A percentile compares a stretch with the other conserved stretches of the same genome.
Evolutionary conservation across 2,888 invertebrate species (phyloP).

Genomic region (Aphidoletes aphidimyza): DNA sequence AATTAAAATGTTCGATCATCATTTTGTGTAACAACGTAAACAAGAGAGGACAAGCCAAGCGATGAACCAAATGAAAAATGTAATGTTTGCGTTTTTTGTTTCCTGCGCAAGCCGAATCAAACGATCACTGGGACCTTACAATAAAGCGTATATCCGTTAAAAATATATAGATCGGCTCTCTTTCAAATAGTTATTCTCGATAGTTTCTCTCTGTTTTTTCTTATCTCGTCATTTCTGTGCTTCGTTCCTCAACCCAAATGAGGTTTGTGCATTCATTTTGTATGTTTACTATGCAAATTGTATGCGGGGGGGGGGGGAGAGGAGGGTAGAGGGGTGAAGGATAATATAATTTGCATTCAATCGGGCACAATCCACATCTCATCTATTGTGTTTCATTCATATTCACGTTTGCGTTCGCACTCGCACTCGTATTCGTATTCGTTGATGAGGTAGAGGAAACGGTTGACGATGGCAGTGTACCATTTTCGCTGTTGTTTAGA

Average conservation of each 20-base stretch:
- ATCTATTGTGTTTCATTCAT: background rate
- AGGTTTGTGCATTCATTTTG: too few relatives aligned
- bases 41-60: background rate
- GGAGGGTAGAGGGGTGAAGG: too few relatives aligned
- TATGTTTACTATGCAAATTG: too few relatives aligned
- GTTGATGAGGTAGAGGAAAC: constrained; percentile 46
- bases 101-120: background rate
- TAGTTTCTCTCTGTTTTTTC: background rate
- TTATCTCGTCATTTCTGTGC: too few relatives aligned
- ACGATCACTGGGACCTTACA: background rate
- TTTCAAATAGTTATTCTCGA: background rate
- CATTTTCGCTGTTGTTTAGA: constrained; percentile 17
- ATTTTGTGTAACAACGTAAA: background rate
- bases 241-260: too few relatives aligned
- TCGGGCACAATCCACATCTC: background rate
- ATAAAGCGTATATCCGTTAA: constrained; percentile 4
- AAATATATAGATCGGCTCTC: background rate
- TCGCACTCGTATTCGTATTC: constrained; percentile 20
- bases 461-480: background rate
- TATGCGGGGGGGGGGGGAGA: too few relatives aligned
- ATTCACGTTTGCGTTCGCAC: background rate
- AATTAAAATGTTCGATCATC: background rate
- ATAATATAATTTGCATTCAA: too few relatives aligned
- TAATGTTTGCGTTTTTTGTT: background rate
- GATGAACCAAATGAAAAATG: background rate